Percentiles rank a stretch among this genome's conserved stretches.
Conservation (phyloP, 2,113 vertebrate species). For the human (Homo sapiens) region GRCh38 chr14:75276501-75277000, state of each 20-base stretch:
- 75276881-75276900: constrained; percentile 70
- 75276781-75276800: not conserved
- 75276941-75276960: constrained; percentile 84
- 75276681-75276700: constrained; percentile 34
- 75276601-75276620: constrained; percentile 24
- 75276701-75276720: not conserved
- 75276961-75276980: constrained; percentile 86
- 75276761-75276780: not conserved
- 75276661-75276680: constrained; percentile 31
- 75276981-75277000: constrained; percentile 68
- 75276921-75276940: constrained; percentile 78
- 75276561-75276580: not conserved
- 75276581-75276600: constrained; percentile 59
- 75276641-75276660: constrained; percentile 72
- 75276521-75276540: too few relatives aligned
- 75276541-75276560: too few relatives aligned
- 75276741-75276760: constrained; percentile 8
- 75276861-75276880: not conserved
- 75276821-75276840: not conserved
- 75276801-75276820: constrained; percentile 49
- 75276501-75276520: too few relatives aligned
- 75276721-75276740: not conserved
- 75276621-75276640: constrained; percentile 58
- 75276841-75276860: constrained; percentile 15
- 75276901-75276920: constrained; percentile 76